Base-by-base conservation (phyloP, 2,113 vertebrate species). In the Xiphophorus maculatus region DNA sequence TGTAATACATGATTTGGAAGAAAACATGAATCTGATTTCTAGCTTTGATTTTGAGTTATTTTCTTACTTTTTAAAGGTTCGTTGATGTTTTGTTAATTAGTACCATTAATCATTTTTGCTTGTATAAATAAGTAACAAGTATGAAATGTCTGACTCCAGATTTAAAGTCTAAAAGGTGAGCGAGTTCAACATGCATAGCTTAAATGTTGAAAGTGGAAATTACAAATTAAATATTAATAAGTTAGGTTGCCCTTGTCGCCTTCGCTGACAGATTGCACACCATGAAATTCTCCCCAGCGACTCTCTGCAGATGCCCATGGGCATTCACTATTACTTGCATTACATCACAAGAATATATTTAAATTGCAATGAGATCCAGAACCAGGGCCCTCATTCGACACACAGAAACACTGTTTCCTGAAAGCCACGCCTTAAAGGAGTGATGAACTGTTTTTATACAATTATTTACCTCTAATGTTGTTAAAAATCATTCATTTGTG, bases 181-280 rank as follows among this genome's bases (percentile, higher is more conserved):
- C 68, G 13, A 72, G 17, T 51, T 73, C 29, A 62, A 65, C 27
- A 22, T 27, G 3, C 13, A 67, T 12, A 3, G n/a, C 58, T 63
- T 17, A 11, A 71, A 51, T 19, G 6, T 27, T 75, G 54, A 25
- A 76, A 32, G 30, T 13, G 1, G 42, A 64, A 65, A 62, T 37
- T 66, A 27, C 13, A 22, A 66, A 62, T 72, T 44, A 62, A 67
- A 78, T 33, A 71, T 66, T 35, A 66, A 62, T 30, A 66, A 69
- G 33, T 32, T 22, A 58, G 32, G 27, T 12, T 64, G 66, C 1
- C 33, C 66, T 44, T 58, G 63, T 73, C 19, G 63, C 42, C 33
- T 40, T 63, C 13, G 25, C 65, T 79, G 42, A 28, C 63, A 75
- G 54, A 61, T 17, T n/a, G 30, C 61, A 68, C 12, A 19, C 17